Evolutionary conservation across 2,113 vertebrate genomes (phyloP).

Genomic region (Platichthys stellatus): DNA sequence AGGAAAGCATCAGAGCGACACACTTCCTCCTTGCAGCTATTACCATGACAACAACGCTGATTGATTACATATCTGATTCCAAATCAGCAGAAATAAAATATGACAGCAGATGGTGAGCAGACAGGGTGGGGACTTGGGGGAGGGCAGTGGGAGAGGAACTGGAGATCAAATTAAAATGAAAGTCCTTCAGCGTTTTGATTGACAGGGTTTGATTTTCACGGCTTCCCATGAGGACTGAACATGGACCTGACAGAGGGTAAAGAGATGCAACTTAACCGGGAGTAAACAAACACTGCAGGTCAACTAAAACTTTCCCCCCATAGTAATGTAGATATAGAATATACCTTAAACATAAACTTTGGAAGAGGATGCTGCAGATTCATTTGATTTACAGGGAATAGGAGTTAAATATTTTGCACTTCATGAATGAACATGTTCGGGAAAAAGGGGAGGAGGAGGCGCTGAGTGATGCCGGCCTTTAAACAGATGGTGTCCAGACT

Average conservation of each 20-base stretch:
- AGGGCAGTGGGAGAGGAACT: background rate
- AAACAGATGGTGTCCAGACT: no score
- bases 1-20: background rate
- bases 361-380: background rate
- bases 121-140: background rate
- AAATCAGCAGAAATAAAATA: slow-evolving; percentile 82
- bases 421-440: background rate
- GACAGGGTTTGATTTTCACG: background rate
- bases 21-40: slow-evolving; percentile 62
- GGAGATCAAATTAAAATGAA: background rate
- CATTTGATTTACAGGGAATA: background rate
- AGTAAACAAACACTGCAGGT: background rate
- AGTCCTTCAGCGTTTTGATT: background rate
- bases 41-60: slow-evolving; percentile 88
- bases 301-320: background rate
- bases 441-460: slow-evolving; percentile 23
- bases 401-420: background rate
- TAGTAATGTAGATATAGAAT: background rate
- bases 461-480: background rate
- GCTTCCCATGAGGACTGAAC: background rate
- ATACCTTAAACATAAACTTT: background rate
- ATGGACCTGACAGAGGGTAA: background rate
- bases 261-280: background rate
- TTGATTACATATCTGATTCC: slow-evolving; percentile 92
- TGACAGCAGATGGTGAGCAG: slow-evolving; percentile 78